Base-by-base conservation (phyloP, 2,113 vertebrate genomes). In the Pavo muticus region DNA sequence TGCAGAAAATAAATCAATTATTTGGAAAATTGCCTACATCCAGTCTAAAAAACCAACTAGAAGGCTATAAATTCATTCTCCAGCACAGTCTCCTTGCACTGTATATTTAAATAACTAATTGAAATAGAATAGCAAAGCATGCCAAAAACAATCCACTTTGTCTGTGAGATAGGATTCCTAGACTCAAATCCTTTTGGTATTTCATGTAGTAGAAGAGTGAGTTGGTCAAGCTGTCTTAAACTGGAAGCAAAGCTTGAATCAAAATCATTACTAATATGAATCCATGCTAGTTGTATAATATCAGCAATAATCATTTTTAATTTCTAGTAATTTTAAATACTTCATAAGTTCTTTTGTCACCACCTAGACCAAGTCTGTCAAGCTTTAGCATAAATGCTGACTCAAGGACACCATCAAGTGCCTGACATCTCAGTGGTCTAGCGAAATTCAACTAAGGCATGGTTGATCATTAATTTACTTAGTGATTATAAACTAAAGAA, bases 1-100 rank as follows among this genome's bases (percentile, higher is more conserved):
- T 87, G 35, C 54, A 93, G 47, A 87, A 94, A 94, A 92, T 78
- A 94, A 88, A 93, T 94, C 32, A 94, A 91, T 78, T 92, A 95
- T 87, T 89, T 96, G 91, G 88, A 95, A 16, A 6, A 79, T 77
- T 81, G 80, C 91, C 84, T 44, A 84, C 86, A 78, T 87, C 11
- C 20, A 81, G 18, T 93, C 80, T 82, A 50, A 37, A 57, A 93
- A 61, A 65, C 32, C 20, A 65, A 77, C 60, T 93, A 32, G 52
- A 90, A 87, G 56, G 10, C 65, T 84, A 90, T 60, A 78, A 81
- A 87, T 29, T 71, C 73, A 68, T 80, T 87, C 29, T 94, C 69
- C 35, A 32, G 32, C n/a, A 44, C 37, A 70, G 35, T 10, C 18
- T 87, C 52, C 93, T 96, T 6, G 0, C 35, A 64, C 42, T 81